Evolutionary conservation across 2,113 vertebrate species (phyloP).

Genomic region (Dryoscopus gambensis): DNA sequence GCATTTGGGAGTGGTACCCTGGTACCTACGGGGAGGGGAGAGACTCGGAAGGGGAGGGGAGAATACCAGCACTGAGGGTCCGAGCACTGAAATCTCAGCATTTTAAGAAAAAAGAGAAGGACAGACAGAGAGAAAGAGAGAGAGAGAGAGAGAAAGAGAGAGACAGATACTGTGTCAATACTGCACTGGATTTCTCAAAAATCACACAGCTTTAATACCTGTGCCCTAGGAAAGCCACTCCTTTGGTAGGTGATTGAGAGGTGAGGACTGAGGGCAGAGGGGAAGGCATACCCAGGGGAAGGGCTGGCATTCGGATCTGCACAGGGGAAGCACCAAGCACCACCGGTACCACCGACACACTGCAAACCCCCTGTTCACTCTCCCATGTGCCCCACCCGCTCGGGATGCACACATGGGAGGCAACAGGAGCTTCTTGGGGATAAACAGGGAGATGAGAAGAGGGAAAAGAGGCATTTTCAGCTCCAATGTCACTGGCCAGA

Average conservation of each 20-base stretch:
- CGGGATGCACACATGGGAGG: background rate
- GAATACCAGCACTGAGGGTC: slow-evolving; percentile 58
- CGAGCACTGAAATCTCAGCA: slow-evolving; percentile 74
- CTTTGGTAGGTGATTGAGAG: background rate
- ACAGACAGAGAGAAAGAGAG: slow-evolving; percentile 49
- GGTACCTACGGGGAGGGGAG: background rate
- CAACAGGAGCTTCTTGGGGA: slow-evolving; percentile 18
- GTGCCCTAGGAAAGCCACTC: slow-evolving; percentile 53
- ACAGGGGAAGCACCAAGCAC: slow-evolving; percentile 31
- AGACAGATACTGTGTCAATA: slow-evolving; percentile 67
- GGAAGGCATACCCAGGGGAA: background rate
- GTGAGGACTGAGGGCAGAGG: background rate
- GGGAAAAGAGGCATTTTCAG: slow-evolving; percentile 43
- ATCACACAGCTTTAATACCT: slow-evolving; percentile 73
- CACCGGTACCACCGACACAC: background rate
- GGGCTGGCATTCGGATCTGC: background rate
- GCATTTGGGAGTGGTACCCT: slow-evolving; percentile 37
- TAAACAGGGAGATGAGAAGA: slow-evolving; percentile 43
- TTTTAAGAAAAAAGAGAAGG: slow-evolving; percentile 68
- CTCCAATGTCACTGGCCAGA: background rate
- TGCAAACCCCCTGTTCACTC: background rate
- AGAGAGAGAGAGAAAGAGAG: slow-evolving; percentile 25
- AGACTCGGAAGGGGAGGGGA: background rate
- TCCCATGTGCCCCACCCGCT: background rate
- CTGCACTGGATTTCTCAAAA: slow-evolving; percentile 74